Base-by-base conservation (phyloP, 1,140 invertebrate species). In the Hydropsyche tenuis region DNA sequence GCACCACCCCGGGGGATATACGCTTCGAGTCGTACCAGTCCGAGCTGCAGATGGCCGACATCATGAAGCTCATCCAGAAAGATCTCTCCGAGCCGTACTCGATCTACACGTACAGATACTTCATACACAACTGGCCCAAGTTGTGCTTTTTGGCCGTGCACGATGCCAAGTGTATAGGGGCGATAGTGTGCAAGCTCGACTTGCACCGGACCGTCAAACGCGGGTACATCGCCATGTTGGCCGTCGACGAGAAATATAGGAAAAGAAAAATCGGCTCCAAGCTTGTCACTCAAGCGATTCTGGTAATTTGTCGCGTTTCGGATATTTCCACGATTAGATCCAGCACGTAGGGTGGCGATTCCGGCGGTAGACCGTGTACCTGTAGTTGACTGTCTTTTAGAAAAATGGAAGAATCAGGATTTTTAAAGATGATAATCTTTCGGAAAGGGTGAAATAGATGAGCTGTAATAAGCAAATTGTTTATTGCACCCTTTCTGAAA, bases 71-170 rank as follows among this genome's bases (percentile, higher is more conserved):
- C 80, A 99, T 99, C 82, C 96, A 98, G 81, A 98, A 97, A 83
- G 98, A 99, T 87, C 88, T 99, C 76, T 99, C 97, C 74, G 98
- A 99, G 90, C 98, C 98, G 27, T 99, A 99, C 87, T 99, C 97
- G 73, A 99, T 99, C 86, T 99, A 99, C 85, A 99, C 98, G 43
- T 99, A 99, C 88, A 91, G 98, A 87, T 99, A 99, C 89, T 99
- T 99, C 88, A 99, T 99, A 84, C 96, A 99, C 84, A 99, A 99
- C 85, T 99, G 98, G 98, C 98, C 98, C 83, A 96, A 99, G 87
- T 86, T 99, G 73, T 99, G 97, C 86, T 98, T 98, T 86, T 87
- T 99, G 87, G 94, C 94, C 78, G 93, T 94, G 88, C 89, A 94
- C 85, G 90, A 89, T 77, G 89, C 90, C 62, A 90, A 92, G 81